Evolutionary conservation across 1,140 invertebrate genomes (phyloP).

Genomic region (Drosophila orosa): DNA sequence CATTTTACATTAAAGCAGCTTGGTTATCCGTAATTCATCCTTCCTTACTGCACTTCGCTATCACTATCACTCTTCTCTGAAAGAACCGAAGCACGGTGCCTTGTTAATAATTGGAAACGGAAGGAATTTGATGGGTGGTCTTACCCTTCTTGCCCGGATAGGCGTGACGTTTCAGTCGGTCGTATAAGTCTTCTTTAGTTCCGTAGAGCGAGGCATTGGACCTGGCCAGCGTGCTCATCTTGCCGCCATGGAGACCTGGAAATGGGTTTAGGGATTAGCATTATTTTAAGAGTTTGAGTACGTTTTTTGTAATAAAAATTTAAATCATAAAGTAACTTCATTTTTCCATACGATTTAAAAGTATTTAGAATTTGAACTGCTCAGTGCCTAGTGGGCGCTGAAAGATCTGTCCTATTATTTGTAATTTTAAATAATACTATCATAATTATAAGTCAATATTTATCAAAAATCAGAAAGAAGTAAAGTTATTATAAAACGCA

Average conservation of each 20-base stretch:
- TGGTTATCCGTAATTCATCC: constrained; percentile 48
- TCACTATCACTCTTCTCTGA: constrained; percentile 96
- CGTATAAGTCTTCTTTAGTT: constrained; percentile 97
- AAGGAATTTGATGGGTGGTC: background rate
- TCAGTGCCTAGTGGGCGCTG: no score
- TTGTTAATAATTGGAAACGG: background rate
- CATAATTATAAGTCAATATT: background rate
- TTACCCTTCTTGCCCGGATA: constrained; percentile 98
- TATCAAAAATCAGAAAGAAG: background rate
- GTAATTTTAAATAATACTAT: background rate
- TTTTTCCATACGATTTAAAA: background rate
- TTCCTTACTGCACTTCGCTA: constrained; percentile 92
- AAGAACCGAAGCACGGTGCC: constrained; percentile 60
- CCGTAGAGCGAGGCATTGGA: constrained; percentile 97
- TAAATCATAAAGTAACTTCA: no score
- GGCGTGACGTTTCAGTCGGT: constrained; percentile 96
- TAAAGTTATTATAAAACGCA: background rate
- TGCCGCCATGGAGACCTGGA: constrained; percentile 84
- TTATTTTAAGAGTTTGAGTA: background rate
- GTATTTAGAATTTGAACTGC: background rate
- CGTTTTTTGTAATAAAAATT: background rate
- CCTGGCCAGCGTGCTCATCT: constrained; percentile 95
- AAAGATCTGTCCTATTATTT: background rate
- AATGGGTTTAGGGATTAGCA: background rate
- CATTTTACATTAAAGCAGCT: no score